Evolutionary conservation across 1,140 invertebrate species (phyloP).

Genomic region (Drosophila truncata): DNA sequence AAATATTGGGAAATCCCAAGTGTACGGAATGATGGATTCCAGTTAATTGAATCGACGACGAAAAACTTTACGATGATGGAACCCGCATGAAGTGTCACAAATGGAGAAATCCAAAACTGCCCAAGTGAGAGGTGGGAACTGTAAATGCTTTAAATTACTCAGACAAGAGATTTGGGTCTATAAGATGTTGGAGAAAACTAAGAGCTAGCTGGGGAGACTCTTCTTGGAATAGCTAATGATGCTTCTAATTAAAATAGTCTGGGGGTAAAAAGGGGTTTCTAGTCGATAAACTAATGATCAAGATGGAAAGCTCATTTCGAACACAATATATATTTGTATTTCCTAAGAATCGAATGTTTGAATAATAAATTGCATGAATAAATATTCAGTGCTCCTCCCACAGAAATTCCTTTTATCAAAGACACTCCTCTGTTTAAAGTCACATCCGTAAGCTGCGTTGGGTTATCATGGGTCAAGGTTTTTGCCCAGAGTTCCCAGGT

Average conservation of each 20-base stretch:
- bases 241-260: slow-evolving; percentile 1
- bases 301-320: neutral
- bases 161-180: slow-evolving; percentile 7
- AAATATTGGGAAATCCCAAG: slow-evolving; percentile 11
- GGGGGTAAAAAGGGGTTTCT: neutral
- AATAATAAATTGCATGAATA: neutral
- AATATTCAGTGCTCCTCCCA: neutral
- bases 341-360: neutral
- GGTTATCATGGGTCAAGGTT: slow-evolving; percentile 30
- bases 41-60: slow-evolving; percentile 28
- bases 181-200: slow-evolving; percentile 17
- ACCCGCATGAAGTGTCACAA: slow-evolving; percentile 43
- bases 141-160: slow-evolving; percentile 29
- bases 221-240: slow-evolving; percentile 24
- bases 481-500: slow-evolving; percentile 10
- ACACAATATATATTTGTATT: slow-evolving; percentile 1
- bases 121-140: slow-evolving; percentile 26
- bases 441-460: neutral
- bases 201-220: neutral
- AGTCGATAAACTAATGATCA: neutral
- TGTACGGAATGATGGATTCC: slow-evolving; percentile 7
- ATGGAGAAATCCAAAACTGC: slow-evolving; percentile 25
- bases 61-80: slow-evolving; percentile 28
- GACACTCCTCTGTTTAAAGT: slow-evolving; percentile 6
- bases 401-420: slow-evolving; percentile 9